Percentiles rank a stretch among this genome's conserved stretches.
Conservation (phyloP, 1,140 invertebrate species). For the Euura lappo region DNA sequence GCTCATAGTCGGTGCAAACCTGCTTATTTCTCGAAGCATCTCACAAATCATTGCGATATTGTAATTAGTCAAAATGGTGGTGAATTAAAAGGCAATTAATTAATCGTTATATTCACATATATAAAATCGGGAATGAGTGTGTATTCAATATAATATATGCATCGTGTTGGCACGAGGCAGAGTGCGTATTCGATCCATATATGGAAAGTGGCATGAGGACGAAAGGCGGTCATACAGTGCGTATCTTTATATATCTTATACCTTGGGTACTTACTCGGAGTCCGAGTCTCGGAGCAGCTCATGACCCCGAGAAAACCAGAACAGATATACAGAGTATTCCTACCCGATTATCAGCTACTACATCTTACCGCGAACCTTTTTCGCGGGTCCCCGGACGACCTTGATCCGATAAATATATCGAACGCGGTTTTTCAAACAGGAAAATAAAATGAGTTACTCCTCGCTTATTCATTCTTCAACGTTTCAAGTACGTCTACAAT, state of each 20-base stretch:
- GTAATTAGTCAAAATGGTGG: too few relatives aligned
- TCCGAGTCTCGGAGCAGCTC: background rate
- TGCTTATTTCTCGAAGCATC: too few relatives aligned
- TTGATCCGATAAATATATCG: background rate
- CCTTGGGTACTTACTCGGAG: background rate
- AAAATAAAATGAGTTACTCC: too few relatives aligned
- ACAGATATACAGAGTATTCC: background rate
- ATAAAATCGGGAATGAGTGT: background rate
- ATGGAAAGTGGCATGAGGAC: background rate
- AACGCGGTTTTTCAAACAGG: too few relatives aligned
- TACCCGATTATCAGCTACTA: too few relatives aligned
- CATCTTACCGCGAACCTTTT: background rate
- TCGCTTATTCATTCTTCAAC: too few relatives aligned
- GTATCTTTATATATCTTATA: background rate
- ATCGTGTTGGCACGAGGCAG: background rate
- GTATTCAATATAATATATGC: background rate
- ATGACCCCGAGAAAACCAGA: conserved; percentile 1
- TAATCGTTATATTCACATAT: too few relatives aligned
- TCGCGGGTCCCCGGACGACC: conserved; percentile 2
- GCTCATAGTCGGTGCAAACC: too few relatives aligned
- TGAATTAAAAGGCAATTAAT: too few relatives aligned
- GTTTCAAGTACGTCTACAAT: too few relatives aligned
- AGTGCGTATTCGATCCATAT: background rate
- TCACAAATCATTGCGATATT: too few relatives aligned
- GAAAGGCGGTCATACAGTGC: background rate